phyloP scores from a whole-genome alignment of 2,888 invertebrate species.

The Drosophila neonasuta region DNA sequence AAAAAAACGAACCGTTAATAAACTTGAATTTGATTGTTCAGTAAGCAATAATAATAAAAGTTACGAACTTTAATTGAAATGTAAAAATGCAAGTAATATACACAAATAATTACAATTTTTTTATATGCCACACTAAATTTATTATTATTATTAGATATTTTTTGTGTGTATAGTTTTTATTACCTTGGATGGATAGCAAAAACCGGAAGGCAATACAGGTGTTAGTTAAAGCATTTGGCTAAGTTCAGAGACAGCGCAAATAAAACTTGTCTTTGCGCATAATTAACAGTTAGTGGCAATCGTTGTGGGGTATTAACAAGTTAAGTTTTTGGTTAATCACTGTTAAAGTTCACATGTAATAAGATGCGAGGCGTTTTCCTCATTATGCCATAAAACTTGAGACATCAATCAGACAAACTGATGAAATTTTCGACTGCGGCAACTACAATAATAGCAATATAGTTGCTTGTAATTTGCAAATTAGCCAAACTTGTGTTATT shows the following conservation, averaged over 20 bases:
- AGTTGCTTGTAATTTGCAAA: conserved; percentile 46
- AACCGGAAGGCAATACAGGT: conserved; percentile 47
- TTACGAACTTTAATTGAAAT: neutral
- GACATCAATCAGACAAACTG: conserved; percentile 38
- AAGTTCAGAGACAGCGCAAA: conserved; percentile 4
- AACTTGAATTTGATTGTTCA: neutral
- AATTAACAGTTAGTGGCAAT: conserved; percentile 31
- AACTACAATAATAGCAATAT: conserved; percentile 6
- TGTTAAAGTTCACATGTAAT: conserved; percentile 29
- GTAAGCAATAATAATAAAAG: neutral
- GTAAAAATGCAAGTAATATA: neutral
- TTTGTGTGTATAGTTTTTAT: neutral
- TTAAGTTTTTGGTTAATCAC: conserved; percentile 20
- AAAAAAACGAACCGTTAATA: conserved; percentile 12
- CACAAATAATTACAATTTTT: neutral
- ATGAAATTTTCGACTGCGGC: conserved; percentile 7
- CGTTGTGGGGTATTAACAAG: conserved; percentile 30
- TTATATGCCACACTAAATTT: neutral
- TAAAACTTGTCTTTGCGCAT: conserved; percentile 49
- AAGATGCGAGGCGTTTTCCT: conserved; percentile 9
- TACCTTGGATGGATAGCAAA: conserved; percentile 32
- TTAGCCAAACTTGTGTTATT: conserved; percentile 50
- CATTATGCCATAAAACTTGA: conserved; percentile 18
- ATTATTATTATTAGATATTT: neutral
- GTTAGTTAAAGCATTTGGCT: conserved; percentile 12